phyloP scores from a whole-genome alignment of 2,888 invertebrate genomes.

The Folsomia manolachei region DNA sequence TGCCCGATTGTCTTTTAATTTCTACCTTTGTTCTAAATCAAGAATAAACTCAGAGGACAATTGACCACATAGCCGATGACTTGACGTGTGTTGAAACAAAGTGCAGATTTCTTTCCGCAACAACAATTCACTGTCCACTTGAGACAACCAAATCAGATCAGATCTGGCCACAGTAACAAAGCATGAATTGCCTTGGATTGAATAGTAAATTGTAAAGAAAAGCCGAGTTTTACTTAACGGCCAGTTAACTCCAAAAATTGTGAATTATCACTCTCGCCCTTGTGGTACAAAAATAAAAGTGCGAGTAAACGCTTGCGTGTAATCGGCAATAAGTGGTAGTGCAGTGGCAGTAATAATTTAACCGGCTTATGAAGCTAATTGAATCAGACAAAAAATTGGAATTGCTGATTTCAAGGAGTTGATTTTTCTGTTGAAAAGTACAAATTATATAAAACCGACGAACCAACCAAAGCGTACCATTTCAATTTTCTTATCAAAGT shows the following conservation, averaged over 20 bases:
- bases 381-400: not conserved
- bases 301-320: not conserved
- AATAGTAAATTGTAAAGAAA: too few species aligned
- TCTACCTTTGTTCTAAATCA: conserved; percentile 10
- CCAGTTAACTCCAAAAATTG: not conserved
- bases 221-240: not conserved
- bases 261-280: not conserved
- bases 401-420: not conserved
- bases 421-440: conserved; percentile 10
- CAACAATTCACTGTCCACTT: not conserved
- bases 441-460: not conserved
- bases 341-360: too few species aligned
- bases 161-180: not conserved
- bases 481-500: not conserved
- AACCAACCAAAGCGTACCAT: not conserved
- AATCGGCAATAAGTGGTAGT: not conserved
- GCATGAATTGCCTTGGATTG: too few species aligned
- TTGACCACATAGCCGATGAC: not conserved
- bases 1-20: not conserved
- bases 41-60: not conserved
- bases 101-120: not conserved
- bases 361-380: not conserved
- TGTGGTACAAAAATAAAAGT: not conserved
- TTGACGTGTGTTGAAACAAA: not conserved
- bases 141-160: too few species aligned